A percentile compares a stretch with the other conserved stretches of the same genome.
These are phyloP conservation scores for Pseudomyrmex pallidus DNA, from an alignment of 1,140 invertebrate genomes.

Conservation along the genomic window DNA sequence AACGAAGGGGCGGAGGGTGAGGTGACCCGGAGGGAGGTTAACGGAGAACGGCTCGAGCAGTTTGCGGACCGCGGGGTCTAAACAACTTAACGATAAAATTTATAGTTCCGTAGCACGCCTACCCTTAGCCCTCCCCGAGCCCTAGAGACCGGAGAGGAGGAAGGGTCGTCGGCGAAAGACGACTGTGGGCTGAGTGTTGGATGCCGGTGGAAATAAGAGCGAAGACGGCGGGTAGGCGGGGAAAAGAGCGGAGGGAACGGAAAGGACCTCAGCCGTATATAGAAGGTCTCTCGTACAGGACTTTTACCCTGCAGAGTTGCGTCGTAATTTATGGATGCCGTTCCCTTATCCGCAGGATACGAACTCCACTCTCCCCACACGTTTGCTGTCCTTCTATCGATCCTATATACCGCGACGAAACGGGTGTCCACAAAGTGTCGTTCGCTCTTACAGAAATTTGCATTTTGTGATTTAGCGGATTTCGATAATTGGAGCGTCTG, in stretches of 20 bases:
- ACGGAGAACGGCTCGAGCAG: constrained; percentile 52
- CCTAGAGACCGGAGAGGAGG: constrained; percentile 31
- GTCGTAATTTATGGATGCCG: constrained; percentile 85
- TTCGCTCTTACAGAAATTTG: constrained; percentile 15
- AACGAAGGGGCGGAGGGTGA: constrained; percentile 11
- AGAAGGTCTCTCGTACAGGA: constrained; percentile 83
- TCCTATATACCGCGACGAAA: constrained; percentile 82
- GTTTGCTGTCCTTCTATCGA: constrained; percentile 84
- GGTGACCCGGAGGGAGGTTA: constrained; percentile 6
- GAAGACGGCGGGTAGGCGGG: constrained; percentile 12
- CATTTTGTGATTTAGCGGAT: not conserved
- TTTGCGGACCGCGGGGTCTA: constrained; percentile 79
- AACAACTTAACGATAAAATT: constrained; percentile 86
- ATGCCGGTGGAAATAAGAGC: constrained; percentile 51
- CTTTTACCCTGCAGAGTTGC: constrained; percentile 84
- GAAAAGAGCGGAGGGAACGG: constrained; percentile 60
- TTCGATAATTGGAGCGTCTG: not conserved
- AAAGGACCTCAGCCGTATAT: constrained; percentile 75
- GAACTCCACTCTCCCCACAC: constrained; percentile 83
- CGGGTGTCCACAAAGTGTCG: constrained; percentile 77
- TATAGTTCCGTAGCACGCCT: constrained; percentile 84
- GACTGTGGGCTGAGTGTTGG: constrained; percentile 55
- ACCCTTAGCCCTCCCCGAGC: constrained; percentile 76
- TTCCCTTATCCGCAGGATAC: constrained; percentile 85
- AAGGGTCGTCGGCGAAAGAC: constrained; percentile 53